Percentiles rank a stretch among this genome's conserved stretches.
Conservation (phyloP, 2,888 invertebrate species). For the Agonopterix arenella region DNA sequence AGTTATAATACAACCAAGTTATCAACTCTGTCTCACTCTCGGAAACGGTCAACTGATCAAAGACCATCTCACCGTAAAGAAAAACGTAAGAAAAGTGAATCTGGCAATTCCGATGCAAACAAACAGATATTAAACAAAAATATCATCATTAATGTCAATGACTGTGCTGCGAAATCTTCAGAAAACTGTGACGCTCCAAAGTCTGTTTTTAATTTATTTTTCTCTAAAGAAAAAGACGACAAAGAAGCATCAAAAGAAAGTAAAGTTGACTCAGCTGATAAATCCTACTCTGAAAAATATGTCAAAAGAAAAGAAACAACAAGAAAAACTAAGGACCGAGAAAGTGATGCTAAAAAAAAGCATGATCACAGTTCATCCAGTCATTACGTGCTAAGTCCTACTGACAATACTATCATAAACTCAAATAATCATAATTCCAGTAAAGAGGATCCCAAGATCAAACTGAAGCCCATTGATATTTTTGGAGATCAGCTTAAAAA, state of each 20-base stretch:
- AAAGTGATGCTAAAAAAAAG: constrained; percentile 31
- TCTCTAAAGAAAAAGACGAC: constrained; percentile 26
- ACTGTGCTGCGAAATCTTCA: constrained; percentile 29
- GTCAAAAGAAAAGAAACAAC: constrained; percentile 55
- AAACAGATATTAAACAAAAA: constrained; percentile 32
- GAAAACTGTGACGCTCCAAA: constrained; percentile 40
- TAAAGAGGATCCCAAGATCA: constrained; percentile 46
- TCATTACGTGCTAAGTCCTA: constrained; percentile 47
- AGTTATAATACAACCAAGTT: constrained; percentile 18
- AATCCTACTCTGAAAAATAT: constrained; percentile 55
- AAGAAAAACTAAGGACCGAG: constrained; percentile 33
- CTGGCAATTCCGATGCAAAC: constrained; percentile 19
- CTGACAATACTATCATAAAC: constrained; percentile 22
- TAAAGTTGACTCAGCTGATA: constrained; percentile 32
- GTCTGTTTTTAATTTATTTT: constrained; percentile 37
- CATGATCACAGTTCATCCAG: constrained; percentile 36
- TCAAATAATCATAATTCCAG: constrained; percentile 21
- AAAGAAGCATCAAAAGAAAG: constrained; percentile 33
- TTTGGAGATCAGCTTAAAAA: constrained; percentile 54
- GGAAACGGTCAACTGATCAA: constrained; percentile 60
- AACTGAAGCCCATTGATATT: constrained; percentile 59
- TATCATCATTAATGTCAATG: constrained; percentile 27
- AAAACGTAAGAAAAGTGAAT: constrained; percentile 62
- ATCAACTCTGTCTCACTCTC: constrained; percentile 34
- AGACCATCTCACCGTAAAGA: constrained; percentile 66